Percentiles rank a stretch among this genome's conserved stretches.
phyloP scores from a whole-genome alignment of 2,888 invertebrate genomes.

The Acleris sparsana region DNA sequence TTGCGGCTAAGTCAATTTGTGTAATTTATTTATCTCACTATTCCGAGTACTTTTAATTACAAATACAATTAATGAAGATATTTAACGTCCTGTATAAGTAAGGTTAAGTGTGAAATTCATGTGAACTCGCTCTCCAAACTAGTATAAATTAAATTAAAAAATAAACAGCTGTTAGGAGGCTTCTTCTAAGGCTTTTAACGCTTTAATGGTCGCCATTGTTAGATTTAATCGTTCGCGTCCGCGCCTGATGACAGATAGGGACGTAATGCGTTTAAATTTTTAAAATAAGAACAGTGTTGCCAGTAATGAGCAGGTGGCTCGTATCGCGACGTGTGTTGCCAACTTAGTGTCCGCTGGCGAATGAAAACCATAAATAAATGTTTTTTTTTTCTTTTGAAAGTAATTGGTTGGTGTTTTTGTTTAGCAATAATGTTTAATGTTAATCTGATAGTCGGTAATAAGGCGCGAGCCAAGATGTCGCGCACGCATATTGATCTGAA shows the following conservation, averaged over 20 bases:
- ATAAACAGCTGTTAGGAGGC: slow-evolving; percentile 8
- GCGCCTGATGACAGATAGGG: slow-evolving; percentile 36
- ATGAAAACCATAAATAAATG: slow-evolving; percentile 34
- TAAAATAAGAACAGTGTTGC: slow-evolving; percentile 29
- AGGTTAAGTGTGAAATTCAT: background rate
- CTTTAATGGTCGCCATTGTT: slow-evolving; percentile 21
- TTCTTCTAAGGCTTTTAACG: slow-evolving; percentile 24
- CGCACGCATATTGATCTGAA: slow-evolving; percentile 2
- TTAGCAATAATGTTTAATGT: slow-evolving; percentile 29
- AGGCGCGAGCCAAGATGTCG: slow-evolving; percentile 5
- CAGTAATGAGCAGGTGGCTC: slow-evolving; percentile 35
- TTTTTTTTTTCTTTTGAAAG: slow-evolving; percentile 23
- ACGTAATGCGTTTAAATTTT: slow-evolving; percentile 29
- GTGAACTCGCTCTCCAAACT: background rate
- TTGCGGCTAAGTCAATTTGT: too few relatives aligned
- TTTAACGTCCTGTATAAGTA: background rate
- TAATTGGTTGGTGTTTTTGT: slow-evolving; percentile 33
- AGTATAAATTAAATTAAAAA: background rate
- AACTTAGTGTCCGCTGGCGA: slow-evolving; percentile 29
- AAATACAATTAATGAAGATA: too few relatives aligned
- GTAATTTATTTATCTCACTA: too few relatives aligned
- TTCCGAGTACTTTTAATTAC: too few relatives aligned
- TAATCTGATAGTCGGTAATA: slow-evolving; percentile 21
- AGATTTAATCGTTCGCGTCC: slow-evolving; percentile 33
- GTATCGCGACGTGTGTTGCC: slow-evolving; percentile 34